Evolutionary conservation across 2,113 vertebrate species (phyloP).

Genomic region (Macrotis lagotis): DNA sequence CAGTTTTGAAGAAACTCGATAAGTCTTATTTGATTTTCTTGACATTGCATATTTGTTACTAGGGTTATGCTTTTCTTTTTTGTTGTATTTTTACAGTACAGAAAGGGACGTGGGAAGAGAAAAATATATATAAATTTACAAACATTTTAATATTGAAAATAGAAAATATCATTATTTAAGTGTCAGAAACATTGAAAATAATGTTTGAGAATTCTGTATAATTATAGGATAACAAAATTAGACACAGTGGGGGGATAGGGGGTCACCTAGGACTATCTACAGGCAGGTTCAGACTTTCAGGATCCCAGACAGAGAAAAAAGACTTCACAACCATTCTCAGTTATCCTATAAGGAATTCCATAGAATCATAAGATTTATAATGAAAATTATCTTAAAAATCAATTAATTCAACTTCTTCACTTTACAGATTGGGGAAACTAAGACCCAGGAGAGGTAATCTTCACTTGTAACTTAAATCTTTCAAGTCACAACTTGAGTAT

Average conservation of each 20-base stretch:
- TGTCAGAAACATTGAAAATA: background rate
- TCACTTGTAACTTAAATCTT: background rate
- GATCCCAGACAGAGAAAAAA: conserved; percentile 27
- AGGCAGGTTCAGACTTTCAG: conserved; percentile 20
- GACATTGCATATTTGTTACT: background rate
- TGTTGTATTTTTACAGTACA: background rate
- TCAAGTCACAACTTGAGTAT: background rate
- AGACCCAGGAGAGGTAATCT: background rate
- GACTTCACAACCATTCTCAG: background rate
- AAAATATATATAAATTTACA: background rate
- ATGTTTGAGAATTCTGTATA: background rate
- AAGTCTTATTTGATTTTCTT: background rate
- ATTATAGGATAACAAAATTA: conserved; percentile 34
- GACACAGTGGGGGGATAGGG: too few species aligned
- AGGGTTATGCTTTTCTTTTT: background rate
- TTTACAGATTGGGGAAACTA: background rate
- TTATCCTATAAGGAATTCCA: background rate
- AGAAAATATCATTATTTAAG: conserved; percentile 23
- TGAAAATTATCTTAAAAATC: background rate
- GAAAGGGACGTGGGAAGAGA: background rate
- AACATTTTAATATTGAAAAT: background rate
- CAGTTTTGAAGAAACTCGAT: background rate
- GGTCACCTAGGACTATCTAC: background rate
- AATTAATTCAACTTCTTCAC: background rate
- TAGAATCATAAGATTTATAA: background rate